Base-by-base conservation (phyloP, 2,797 vertebrate species). In the Channa striata region DNA sequence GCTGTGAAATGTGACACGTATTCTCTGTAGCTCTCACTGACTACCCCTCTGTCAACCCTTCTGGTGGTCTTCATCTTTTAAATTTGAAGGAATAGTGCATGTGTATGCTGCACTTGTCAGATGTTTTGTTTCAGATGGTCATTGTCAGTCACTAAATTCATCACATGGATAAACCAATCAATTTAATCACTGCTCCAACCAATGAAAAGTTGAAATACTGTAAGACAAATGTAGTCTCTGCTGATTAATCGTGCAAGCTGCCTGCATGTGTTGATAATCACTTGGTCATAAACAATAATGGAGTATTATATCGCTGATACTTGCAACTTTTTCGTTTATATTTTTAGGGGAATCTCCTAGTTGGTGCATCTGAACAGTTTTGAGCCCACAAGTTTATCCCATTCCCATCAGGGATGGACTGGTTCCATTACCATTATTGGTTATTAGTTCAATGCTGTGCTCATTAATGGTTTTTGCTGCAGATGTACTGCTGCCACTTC, bases 1-100 rank as follows among this genome's bases (percentile, higher is more conserved):
- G 61, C 61, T 72, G 68, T 83, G 81, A 75, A 81, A 86, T 56
- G 30, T 72, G 77, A 78, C 49, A 67, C n/a, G 42, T 71, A 60
- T 71, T 69, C 62, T 71, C 42, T n/a, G 37, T 46, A 40, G 54
- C 67, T 42, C 61, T 69, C 48, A 4, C 23, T 59, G 52, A 42
- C 63, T 64, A 21, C 54, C 64, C 52, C 39, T 59, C 72, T 72
- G 23, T 42, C 37, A 46, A 51, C 58, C 42, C 23, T 11, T 39
- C 21, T 44, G 36, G 36, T 66, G 66, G 57, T 52, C 51, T 21
- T 48, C 30, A 50, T 34, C 44, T 25, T 3, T 25, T 59, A n/a
- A n/a, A n/a, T n/a, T n/a, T n/a, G n/a, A n/a, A n/a, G n/a, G n/a
- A n/a, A n/a, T n/a, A n/a, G n/a, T n/a, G n/a, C 42, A 48, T 48